A percentile compares a stretch with the other conserved stretches of the same genome.
These are phyloP conservation scores for Drosophila pseudoobscura DNA, from an alignment of 1,140 invertebrate genomes.

Conservation along the genomic window DNA sequence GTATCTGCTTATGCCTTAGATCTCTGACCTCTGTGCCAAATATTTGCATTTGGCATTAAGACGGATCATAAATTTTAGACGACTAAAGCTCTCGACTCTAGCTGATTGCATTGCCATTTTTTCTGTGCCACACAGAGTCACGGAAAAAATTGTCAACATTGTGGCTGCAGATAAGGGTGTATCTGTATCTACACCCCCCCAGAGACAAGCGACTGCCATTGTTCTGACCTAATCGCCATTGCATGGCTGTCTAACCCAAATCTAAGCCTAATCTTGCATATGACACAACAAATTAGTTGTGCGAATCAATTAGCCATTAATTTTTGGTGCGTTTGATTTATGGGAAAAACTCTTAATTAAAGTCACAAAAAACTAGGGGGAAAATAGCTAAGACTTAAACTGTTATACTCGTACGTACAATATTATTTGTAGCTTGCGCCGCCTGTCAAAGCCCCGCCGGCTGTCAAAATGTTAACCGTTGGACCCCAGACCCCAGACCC, in stretches of 20 bases:
- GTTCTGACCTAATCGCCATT: neutral
- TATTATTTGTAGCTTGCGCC: constrained; percentile 50
- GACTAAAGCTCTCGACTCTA: constrained; percentile 30
- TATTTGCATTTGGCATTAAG: constrained; percentile 54
- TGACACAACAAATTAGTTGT: constrained; percentile 9
- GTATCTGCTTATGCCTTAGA: constrained; percentile 42
- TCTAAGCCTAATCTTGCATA: constrained; percentile 12
- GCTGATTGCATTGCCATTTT: constrained; percentile 25
- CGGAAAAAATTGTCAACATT: constrained; percentile 36
- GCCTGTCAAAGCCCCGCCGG: constrained; percentile 36
- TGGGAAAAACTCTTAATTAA: constrained; percentile 47
- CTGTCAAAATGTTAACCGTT: constrained; percentile 61
- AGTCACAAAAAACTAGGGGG: constrained; percentile 8
- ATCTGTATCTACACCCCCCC: neutral
- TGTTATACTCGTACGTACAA: constrained; percentile 38
- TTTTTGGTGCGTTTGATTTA: constrained; percentile 18
- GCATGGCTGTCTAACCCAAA: neutral
- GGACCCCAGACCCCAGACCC: constrained; percentile 20
- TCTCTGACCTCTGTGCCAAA: constrained; percentile 57
- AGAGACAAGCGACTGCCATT: constrained; percentile 8
- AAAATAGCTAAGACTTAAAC: constrained; percentile 29
- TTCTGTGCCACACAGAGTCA: constrained; percentile 30
- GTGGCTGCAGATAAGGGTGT: constrained; percentile 35
- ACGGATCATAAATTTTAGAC: constrained; percentile 51
- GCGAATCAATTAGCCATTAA: constrained; percentile 9